Evolutionary conservation across 2,888 invertebrate genomes (phyloP), one percentile per base, ranked within the genome.

Genomic region (Electrophaes corylata): DNA sequence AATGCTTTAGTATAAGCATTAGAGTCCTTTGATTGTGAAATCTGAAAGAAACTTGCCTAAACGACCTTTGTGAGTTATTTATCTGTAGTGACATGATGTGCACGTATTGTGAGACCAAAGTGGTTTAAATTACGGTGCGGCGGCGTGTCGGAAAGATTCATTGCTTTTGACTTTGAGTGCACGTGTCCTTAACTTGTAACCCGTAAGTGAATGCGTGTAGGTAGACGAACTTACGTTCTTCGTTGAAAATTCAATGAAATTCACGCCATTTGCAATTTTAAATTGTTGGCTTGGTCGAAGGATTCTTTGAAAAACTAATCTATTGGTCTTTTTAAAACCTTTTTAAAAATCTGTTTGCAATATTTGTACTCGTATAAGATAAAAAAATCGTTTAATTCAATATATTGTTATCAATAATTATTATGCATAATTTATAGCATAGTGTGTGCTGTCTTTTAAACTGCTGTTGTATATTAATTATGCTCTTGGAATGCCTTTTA

Each of bases 141-240:
- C 40, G 33, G 2, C 35, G 20, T 35, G 44, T 44, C 44, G 23
- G 35, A 5, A 43, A 52, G 44, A 50, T 50, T 44, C 51, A 51
- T 51, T 51, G 33, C 33, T 51, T 31, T 44, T 26, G 40, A 29
- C 45, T 35, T 20, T 39, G 29, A 45, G 44, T 45, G 52, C 52
- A 29, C 14, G 29, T 29, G 52, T 45, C 52, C 50, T 50, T 40
- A 40, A 26, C 37, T 37, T 40, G 19, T 19, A n/a, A 40, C 18
- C 39, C n/a, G 18, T 19, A 11, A n/a, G 39, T 40, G 16, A 35
- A 16, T 35, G 26, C 26, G 4, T 26, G 35, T 12, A 14, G 35
- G 39, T 39, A 39, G 39, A 39, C 10, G 18, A 18, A 18, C 19
- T 40, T 19, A 16, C 16, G 12, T 37, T 3, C 14, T 12, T 35